phyloP scores from a whole-genome alignment of 2,888 invertebrate species.

The Mythimna impura region DNA sequence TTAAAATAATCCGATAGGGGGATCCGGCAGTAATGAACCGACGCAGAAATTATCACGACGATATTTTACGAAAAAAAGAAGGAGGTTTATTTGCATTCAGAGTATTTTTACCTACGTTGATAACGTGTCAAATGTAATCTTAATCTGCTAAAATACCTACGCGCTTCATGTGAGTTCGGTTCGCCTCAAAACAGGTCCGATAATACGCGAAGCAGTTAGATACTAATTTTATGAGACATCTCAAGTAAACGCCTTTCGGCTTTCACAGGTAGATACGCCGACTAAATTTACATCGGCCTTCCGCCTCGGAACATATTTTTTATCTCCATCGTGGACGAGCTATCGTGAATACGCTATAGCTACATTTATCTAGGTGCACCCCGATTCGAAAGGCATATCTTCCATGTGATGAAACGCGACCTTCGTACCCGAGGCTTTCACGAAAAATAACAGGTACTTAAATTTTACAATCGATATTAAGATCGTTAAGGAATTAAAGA shows the following conservation, averaged over 20 bases:
- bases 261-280: conserved; percentile 74
- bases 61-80: conserved; percentile 64
- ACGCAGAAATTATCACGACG: conserved; percentile 54
- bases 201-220: conserved; percentile 84
- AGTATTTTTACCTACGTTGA: conserved; percentile 76
- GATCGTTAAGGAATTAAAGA: conserved; percentile 73
- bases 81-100: conserved; percentile 66
- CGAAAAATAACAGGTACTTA: conserved; percentile 57
- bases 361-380: conserved; percentile 44
- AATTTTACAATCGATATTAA: conserved; percentile 70
- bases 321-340: conserved; percentile 51
- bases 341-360: conserved; percentile 44
- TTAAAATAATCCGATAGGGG: conserved; percentile 70
- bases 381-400: conserved; percentile 53
- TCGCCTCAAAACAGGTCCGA: conserved; percentile 81
- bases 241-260: conserved; percentile 81
- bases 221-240: conserved; percentile 88
- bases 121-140: conserved; percentile 83
- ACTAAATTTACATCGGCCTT: conserved; percentile 74
- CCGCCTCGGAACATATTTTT: conserved; percentile 69
- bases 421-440: conserved; percentile 64
- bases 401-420: conserved; percentile 61
- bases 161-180: conserved; percentile 78
- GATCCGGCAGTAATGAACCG: conserved; percentile 62
- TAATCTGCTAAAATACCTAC: conserved; percentile 79